phyloP scores from a whole-genome alignment of 1,140 invertebrate genomes.

The Rhizoglyphus robini region DNA sequence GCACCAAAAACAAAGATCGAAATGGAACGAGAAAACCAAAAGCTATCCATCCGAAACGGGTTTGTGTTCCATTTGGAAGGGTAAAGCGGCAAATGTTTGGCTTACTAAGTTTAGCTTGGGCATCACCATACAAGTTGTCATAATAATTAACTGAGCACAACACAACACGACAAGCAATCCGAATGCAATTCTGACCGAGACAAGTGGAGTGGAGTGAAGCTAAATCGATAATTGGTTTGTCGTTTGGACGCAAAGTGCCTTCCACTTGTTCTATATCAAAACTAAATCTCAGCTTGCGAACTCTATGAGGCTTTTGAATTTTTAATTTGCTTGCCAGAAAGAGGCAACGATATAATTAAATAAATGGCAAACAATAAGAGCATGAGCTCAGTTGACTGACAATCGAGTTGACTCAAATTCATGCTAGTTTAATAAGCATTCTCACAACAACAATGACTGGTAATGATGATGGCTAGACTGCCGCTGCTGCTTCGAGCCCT shows the following conservation, averaged over 20 bases:
- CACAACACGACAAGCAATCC: background rate
- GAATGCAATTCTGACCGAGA: background rate
- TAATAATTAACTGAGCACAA: background rate
- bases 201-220: background rate
- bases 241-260: background rate
- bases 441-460: background rate
- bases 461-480: background rate
- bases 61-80: background rate
- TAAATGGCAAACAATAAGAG: background rate
- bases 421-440: background rate
- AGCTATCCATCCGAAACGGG: background rate
- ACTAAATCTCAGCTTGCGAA: background rate
- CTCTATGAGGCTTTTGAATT: background rate
- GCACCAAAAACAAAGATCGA: too few species aligned
- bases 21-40: background rate
- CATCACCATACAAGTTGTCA: background rate
- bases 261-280: background rate
- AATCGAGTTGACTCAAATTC: background rate
- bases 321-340: background rate
- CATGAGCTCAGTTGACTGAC: background rate
- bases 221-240: background rate
- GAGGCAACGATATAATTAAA: background rate
- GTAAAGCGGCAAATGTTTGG: background rate
- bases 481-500: too few species aligned
- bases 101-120: background rate